These are phyloP conservation scores for Crotalus helleri DNA, from an alignment of 2,113 vertebrate species.

Conservation along the genomic window DNA sequence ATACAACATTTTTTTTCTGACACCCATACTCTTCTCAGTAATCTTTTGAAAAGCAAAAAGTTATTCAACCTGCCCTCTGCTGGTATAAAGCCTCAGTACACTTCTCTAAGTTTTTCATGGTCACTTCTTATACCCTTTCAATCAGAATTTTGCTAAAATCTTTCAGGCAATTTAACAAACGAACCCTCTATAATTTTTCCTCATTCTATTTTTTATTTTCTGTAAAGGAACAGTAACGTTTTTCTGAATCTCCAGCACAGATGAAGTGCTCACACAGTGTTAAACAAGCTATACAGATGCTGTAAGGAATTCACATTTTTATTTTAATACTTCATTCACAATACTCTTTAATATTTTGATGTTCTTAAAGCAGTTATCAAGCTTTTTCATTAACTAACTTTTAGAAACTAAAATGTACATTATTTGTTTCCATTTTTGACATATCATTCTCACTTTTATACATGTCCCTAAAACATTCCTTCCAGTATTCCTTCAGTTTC, in stretches of 20 bases:
- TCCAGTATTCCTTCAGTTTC: background rate
- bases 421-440: background rate
- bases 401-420: background rate
- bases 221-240: background rate
- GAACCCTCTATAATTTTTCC: background rate
- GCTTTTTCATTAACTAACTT: background rate
- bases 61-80: background rate
- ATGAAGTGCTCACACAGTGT: background rate
- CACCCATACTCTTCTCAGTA: background rate
- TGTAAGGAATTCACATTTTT: background rate
- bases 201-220: background rate
- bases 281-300: background rate
- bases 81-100: background rate
- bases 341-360: background rate
- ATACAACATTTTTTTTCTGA: background rate
- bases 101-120: background rate
- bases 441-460: background rate
- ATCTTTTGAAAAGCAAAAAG: background rate
- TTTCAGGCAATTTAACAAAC: background rate
- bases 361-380: background rate
- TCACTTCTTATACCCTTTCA: background rate
- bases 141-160: background rate
- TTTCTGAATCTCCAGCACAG: background rate
- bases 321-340: background rate
- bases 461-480: background rate